Base-by-base conservation (phyloP, 2,888 invertebrate genomes). In the Orthosia incerta region DNA sequence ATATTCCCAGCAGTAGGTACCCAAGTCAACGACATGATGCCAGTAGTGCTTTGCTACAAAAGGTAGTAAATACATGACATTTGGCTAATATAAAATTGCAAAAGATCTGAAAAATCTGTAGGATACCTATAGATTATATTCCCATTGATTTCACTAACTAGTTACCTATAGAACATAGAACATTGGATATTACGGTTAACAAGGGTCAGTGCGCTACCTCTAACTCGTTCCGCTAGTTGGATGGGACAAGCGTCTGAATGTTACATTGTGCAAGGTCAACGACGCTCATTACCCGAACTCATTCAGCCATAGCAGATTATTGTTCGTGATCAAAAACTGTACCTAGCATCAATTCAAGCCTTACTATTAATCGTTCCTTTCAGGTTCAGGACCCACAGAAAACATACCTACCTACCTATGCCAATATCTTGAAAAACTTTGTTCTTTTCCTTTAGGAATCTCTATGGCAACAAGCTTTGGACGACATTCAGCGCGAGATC, bases 401-500 rank as follows among this genome's bases (percentile, higher is more conserved):
- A 26, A 50, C 12, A 16, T 9, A 39, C 12, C 3, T 39, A 39
- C 12, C 5, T 39, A 39, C 7, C 31, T 20, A 18, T 5, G 12
- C 1, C 3, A 50, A 15, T 45, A n/a, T 56, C 53, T 50, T 48
- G 15, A 48, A 45, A 23, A 16, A 23, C 3, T 13, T 48, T n/a
- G 46, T n/a, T 48, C 12, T 15, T 9, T 50, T 23, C 50, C 2
- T 13, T 70, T 78, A 97, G 96, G 97, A 97, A 92, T 91, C 96
- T 18, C 86, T 97, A 1, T 97, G 97, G 97, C 97, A 97, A 88
- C 97, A 97, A 91, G 97, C 97, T 0, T 89, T 98, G 45, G 97
- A 97, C 76, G 97, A 97, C 68, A 97, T 98, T 70, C 97, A 98
- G 83, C 95, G 96, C 0, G 97, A 97, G 84, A 97, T 98, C 65